phyloP scores from a whole-genome alignment of 2,797 vertebrate species.

The Oreortyx pictus region DNA sequence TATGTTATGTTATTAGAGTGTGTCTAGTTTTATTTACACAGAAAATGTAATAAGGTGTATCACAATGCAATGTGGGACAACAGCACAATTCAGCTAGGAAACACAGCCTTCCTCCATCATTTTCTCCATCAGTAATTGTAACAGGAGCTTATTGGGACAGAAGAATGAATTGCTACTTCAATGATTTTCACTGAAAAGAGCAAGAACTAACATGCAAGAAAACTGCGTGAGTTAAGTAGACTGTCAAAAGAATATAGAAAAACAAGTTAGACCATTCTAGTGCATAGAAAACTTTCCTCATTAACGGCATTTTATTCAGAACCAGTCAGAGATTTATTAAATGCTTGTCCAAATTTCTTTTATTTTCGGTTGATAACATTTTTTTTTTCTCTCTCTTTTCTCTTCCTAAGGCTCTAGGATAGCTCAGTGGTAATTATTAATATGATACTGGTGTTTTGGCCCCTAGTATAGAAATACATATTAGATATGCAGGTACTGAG shows the following conservation, averaged over 20 bases:
- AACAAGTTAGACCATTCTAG: neutral
- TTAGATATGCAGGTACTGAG: constrained; percentile 9
- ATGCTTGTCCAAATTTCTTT: neutral
- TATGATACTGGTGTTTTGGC: neutral
- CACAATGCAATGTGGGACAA: neutral
- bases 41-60: neutral
- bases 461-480: neutral
- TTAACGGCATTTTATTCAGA: constrained; percentile 11
- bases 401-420: neutral
- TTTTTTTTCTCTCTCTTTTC: neutral
- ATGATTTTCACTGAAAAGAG: neutral
- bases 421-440: neutral
- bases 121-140: neutral
- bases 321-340: constrained; percentile 4
- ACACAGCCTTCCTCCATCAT: neutral
- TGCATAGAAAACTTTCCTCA: constrained; percentile 13
- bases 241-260: neutral
- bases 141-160: neutral
- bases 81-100: neutral
- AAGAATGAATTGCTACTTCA: neutral
- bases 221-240: neutral
- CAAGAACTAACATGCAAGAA: neutral
- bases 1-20: neutral
- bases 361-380: neutral
- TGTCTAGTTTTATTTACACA: neutral